phyloP scores from a whole-genome alignment of 1,140 invertebrate species.

The Drosophila sucinea region DNA sequence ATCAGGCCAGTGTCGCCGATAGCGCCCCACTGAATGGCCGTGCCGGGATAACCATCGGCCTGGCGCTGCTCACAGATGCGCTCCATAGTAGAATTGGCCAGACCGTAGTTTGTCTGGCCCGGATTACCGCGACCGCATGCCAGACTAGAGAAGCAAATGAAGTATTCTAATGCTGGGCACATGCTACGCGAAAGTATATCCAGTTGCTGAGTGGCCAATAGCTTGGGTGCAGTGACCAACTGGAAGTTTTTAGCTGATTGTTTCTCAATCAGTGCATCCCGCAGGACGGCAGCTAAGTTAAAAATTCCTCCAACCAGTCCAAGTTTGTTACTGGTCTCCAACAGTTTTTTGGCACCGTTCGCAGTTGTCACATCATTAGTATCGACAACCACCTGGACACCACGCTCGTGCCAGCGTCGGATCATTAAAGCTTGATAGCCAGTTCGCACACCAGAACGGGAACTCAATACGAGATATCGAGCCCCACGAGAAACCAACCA shows the following conservation, averaged over 20 bases:
- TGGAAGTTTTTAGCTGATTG: constrained; percentile 91
- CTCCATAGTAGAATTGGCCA: constrained; percentile 98
- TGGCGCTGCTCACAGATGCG: constrained; percentile 94
- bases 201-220: constrained; percentile 91
- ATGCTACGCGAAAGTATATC: constrained; percentile 89
- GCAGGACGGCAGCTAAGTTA: constrained; percentile 95
- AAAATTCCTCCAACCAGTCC: constrained; percentile 97
- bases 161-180: constrained; percentile 93
- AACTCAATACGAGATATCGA: constrained; percentile 92
- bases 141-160: constrained; percentile 97
- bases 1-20: constrained; percentile 98
- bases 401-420: constrained; percentile 88
- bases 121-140: constrained; percentile 97
- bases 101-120: constrained; percentile 97
- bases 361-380: constrained; percentile 87
- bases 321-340: constrained; percentile 87
- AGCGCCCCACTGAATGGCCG: constrained; percentile 98
- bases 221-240: constrained; percentile 90
- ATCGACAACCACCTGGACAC: constrained; percentile 89
- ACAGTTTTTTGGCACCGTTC: constrained; percentile 88
- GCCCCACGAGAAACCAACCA: constrained; percentile 95
- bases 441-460: constrained; percentile 92
- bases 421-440: constrained; percentile 94
- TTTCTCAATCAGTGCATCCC: constrained; percentile 95
- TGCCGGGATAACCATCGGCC: constrained; percentile 89